Conservation (phyloP, 2,888 invertebrate genomes). For the Calameuta idolon region DNA sequence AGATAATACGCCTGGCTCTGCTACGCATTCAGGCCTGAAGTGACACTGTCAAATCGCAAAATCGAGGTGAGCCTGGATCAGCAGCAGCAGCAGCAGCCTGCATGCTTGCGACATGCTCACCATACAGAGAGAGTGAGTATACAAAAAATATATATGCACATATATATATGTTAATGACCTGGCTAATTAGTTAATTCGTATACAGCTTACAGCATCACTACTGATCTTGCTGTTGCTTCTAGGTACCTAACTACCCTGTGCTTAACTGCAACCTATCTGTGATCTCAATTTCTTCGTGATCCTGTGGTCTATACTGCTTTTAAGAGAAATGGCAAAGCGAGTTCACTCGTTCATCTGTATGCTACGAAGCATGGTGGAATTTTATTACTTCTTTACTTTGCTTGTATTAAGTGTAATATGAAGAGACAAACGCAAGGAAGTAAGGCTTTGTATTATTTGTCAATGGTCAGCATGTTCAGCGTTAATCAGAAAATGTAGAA, state of each 20-base stretch:
- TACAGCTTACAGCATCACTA: background rate
- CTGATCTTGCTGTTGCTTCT: background rate
- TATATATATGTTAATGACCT: background rate
- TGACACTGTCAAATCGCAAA: conserved; percentile 43
- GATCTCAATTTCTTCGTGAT: background rate
- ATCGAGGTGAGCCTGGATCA: conserved; percentile 30
- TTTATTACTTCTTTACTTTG: background rate
- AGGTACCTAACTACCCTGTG: background rate
- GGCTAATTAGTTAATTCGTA: background rate
- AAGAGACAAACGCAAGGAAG: background rate
- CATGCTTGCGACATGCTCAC: conserved; percentile 43
- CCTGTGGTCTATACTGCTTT: background rate
- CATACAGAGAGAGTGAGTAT: conserved; percentile 52
- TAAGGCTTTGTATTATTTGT: background rate
- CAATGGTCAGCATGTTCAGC: background rate
- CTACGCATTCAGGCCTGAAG: conserved; percentile 45
- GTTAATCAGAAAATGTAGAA: background rate
- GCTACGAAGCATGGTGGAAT: background rate
- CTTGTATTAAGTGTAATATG: background rate
- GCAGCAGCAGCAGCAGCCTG: background rate
- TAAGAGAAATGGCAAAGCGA: background rate
- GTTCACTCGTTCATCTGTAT: background rate
- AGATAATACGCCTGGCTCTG: conserved; percentile 52
- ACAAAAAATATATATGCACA: conserved; percentile 4
- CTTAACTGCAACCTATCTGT: background rate